Percentiles rank a stretch among this genome's conserved stretches.
Conservation (phyloP, 2,797 vertebrate species). For the Benthosema pterotum region DNA sequence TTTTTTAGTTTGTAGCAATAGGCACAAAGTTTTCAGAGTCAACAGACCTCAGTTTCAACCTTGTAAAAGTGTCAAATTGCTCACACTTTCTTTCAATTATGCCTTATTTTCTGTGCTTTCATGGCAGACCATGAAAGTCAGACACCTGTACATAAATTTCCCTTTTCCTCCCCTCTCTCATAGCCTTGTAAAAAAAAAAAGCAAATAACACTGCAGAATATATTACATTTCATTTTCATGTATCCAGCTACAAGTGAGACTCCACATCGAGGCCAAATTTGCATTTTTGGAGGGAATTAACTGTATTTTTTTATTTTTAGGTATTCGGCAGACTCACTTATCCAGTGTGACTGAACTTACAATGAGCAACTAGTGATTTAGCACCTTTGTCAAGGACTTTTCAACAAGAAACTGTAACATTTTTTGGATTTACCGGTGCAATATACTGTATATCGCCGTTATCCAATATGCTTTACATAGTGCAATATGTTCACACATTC, state of each 20-base stretch:
- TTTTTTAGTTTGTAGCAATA: slow-evolving; percentile 14
- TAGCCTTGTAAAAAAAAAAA: slow-evolving; percentile 3
- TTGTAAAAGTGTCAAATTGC: slow-evolving; percentile 7
- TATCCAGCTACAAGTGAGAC: not conserved
- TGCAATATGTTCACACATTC: too few species aligned
- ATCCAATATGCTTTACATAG: too few species aligned
- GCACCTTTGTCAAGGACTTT: too few species aligned
- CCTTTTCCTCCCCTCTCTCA: too few species aligned
- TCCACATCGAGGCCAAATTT: not conserved
- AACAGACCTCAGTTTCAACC: not conserved
- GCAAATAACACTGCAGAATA: not conserved
- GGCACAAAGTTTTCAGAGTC: slow-evolving; percentile 13
- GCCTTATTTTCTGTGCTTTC: not conserved
- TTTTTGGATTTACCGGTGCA: too few species aligned
- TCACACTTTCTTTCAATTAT: slow-evolving; percentile 6
- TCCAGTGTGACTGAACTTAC: too few species aligned
- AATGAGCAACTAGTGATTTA: too few species aligned
- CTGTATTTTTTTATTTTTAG: not conserved
- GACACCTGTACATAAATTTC: slow-evolving; percentile 4
- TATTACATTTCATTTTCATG: not conserved
- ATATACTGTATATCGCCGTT: too few species aligned
- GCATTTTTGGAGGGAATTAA: slow-evolving; percentile 5
- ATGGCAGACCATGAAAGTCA: not conserved
- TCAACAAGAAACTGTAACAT: too few species aligned
- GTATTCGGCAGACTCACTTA: too few species aligned